Evolutionary conservation across 2,797 vertebrate genomes (phyloP), one percentile per base, ranked within the genome.

Genomic region (Geotrypetes seraphini): DNA sequence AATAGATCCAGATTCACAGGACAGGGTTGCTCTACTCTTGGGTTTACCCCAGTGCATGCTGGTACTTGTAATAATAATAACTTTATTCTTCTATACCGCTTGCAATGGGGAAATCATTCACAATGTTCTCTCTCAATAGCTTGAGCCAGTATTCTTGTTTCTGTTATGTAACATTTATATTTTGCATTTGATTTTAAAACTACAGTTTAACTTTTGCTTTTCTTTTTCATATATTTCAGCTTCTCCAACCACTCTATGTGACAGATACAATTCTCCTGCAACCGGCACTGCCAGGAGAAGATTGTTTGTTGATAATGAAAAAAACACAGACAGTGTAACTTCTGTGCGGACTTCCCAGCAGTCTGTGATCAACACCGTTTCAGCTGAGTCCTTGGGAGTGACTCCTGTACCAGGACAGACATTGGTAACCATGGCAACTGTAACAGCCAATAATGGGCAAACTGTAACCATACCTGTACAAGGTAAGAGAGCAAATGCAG

Each of bases 391-490:
- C 0, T 53, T 81, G 37, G 53, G 77, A 0, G 73, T 81, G 8
- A 69, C 82, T 8, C 90, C 92, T 0, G 83, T 91, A 12, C 86
- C 91, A 0, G 88, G 91, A 6, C 93, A 95, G 78, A 95, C 91
- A 0, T 69, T 97, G 57, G 87, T 92, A n/a, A 90, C 88, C 1
- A 83, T 94, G 73, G 90, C 86, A 8, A 91, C 90, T 0, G 85
- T 92, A 10, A 91, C 90, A 0, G 88, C 89, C 50, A 92, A 89
- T 50, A 94, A 90, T 0, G 90, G 89, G 19, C 91, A 94, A 43
- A 92, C 89, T 0, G 85, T 94, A 22, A 91, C 90, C 5, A 91
- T 93, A 38, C 90, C 91, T 0, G 84, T 95, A 14, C 91, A 91
- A 73, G 90, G 91, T 90, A 40, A 69, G 78, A 28, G 23, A n/a